Base-by-base conservation (phyloP, 2,113 vertebrate species). In the Jaculus jaculus region DNA sequence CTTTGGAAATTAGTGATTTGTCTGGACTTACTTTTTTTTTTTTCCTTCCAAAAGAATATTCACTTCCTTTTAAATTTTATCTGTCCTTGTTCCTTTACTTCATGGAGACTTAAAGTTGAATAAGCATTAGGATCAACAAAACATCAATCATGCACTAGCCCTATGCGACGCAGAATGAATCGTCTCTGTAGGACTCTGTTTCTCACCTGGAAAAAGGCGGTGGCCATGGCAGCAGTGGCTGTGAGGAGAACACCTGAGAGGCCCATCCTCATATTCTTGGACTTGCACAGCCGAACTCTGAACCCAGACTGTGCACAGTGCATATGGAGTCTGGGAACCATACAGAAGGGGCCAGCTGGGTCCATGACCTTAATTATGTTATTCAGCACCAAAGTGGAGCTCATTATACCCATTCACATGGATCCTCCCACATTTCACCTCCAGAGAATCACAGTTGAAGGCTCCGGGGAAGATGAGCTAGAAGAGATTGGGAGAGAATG, bases 11-110 rank as follows among this genome's bases (percentile, higher is more conserved):
- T 71, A 72, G 51, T 58, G n/a, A 72, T 78, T 92, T 74, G 66
- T 74, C 82, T 89, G 71, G 30, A 79, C 84, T 80, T 90, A 32
- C 37, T 88, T 90, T 93, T 74, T 51, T 58, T 91, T 90, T 94
- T 74, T 51, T 89, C 47, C 54, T 79, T 82, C 60, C 51, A 75
- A 90, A 79, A 87, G 58, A 84, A 65, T 63, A 39, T 69, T 28
- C 34, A 39, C 69, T 79, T 86, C 68, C 79, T 39, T 47, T 83
- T 37, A 88, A 71, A 82, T 34, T 85, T 83, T 13, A 23, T 30
- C 30, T 73, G 26, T 51, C 77, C 84, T 84, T 82, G 16, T 84
- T 54, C 26, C 18, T 71, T 24, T 58, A 51, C 34, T 66, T 54
- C 26, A 47, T 69, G 32, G 63, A 30, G 39, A 85, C 72, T 37